Conservation (phyloP, 1,140 invertebrate species). For the Hyles euphorbiae region DNA sequence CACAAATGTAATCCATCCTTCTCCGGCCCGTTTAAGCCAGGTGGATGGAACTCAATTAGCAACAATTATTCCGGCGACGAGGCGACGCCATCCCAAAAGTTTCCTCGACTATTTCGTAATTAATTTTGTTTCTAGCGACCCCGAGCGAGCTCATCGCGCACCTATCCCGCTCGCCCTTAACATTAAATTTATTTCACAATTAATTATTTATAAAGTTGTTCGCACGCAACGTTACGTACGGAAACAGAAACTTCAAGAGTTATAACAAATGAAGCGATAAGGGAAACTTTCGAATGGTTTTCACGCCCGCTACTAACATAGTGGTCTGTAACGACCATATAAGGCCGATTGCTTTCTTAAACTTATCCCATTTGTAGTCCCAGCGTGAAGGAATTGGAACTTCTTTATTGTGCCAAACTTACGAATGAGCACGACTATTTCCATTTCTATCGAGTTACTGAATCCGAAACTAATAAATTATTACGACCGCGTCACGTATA, state of each 20-base stretch:
- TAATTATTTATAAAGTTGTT: constrained; percentile 23
- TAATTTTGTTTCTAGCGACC: constrained; percentile 50
- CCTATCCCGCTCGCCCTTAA: constrained; percentile 15
- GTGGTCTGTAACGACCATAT: constrained; percentile 68
- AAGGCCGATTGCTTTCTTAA: constrained; percentile 71
- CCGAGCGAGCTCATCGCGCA: constrained; percentile 18
- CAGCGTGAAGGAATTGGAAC: constrained; percentile 54
- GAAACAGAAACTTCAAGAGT: constrained; percentile 34
- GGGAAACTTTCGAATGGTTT: constrained; percentile 63
- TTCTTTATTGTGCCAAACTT: constrained; percentile 68
- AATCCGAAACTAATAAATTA: constrained; percentile 47
- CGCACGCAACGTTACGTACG: constrained; percentile 17
- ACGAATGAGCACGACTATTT: constrained; percentile 57
- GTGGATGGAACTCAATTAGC: constrained; percentile 53
- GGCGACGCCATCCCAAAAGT: constrained; percentile 48
- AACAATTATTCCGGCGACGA: constrained; percentile 41
- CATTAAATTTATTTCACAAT: constrained; percentile 22
- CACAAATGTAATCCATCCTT: constrained; percentile 26
- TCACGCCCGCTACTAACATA: constrained; percentile 53
- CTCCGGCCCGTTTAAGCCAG: constrained; percentile 23
- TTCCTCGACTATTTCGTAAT: constrained; percentile 55
- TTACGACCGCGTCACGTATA: constrained; percentile 11
- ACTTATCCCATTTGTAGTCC: constrained; percentile 67
- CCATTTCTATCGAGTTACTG: constrained; percentile 61
- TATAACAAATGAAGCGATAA: constrained; percentile 58